These are phyloP conservation scores for Gymnocheta viridis DNA, from an alignment of 2,888 invertebrate species.

Conservation along the genomic window DNA sequence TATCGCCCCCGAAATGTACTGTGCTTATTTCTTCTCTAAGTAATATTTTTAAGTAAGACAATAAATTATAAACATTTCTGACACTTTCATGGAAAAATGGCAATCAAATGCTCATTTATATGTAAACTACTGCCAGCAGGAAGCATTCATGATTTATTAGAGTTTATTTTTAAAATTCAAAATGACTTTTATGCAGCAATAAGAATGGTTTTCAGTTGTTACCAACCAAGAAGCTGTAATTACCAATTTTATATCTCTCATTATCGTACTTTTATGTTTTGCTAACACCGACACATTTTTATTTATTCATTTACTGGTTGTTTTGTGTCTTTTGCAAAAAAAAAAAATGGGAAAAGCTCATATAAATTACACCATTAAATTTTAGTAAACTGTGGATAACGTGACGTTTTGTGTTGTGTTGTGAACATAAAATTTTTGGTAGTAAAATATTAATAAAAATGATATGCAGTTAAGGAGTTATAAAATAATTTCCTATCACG, in stretches of 20 bases:
- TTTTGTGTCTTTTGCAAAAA: neutral
- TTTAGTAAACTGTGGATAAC: neutral
- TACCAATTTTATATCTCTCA: neutral
- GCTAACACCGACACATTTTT: neutral
- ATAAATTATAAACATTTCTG: slow-evolving; percentile 35
- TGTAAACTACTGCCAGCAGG: slow-evolving; percentile 15
- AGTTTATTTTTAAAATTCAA: slow-evolving; percentile 4
- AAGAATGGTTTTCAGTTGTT: neutral
- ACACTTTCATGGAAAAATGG: neutral
- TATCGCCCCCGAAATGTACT: neutral
- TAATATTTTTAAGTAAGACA: slow-evolving; percentile 4
- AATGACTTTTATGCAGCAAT: neutral
- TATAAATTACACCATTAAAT: neutral
- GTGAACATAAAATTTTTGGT: no score
- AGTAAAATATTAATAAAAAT: no score
- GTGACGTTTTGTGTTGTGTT: no score
- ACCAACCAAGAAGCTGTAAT: neutral
- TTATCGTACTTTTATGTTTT: slow-evolving; percentile 8
- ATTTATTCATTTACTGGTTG: neutral
- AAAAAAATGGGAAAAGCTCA: neutral
- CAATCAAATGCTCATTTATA: neutral
- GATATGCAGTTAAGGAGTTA: no score
- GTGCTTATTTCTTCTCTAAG: neutral
- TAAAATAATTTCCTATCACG: no score
- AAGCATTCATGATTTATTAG: slow-evolving; percentile 23